Evolutionary conservation across 2,888 invertebrate genomes (phyloP), one percentile per base, ranked within the genome.

Genomic region (Notodonta ziczac): DNA sequence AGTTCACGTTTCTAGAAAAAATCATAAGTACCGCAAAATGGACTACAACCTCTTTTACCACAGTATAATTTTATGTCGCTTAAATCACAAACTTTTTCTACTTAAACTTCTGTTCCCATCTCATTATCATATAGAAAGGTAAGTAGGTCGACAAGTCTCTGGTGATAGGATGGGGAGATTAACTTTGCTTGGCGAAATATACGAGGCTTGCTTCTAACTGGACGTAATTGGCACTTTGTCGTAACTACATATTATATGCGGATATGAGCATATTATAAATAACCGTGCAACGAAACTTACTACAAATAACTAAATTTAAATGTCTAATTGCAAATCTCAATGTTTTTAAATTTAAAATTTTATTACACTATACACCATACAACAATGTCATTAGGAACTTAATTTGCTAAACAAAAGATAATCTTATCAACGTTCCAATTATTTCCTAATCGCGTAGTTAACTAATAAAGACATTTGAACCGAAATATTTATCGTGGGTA

Each of bases 181-280:
- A 81, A 82, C 77, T 82, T 81, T 78, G 76, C 82, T 82, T 76
- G 67, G 69, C 73, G 67, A 78, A 77, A 78, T 78, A 72, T 76
- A 77, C 74, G 69, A 72, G 70, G 61, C 65, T 80, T 65, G 67
- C 60, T 46, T 56, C 71, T 71, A 75, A 74, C 71, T 60, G 61
- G 73, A 71, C 73, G 67, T 67, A 66, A 69, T 67, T 63, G 57
- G 59, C 69, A 66, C 60, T 73, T 69, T 66, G 67, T 65, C 66
- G 67, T 66, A 63, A 69, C 65, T 65, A 58, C 48, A 35, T 35
- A 35, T 35, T 7, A 35, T 35, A 35, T 42, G 42, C 42, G 42
- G 10, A 4, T 10, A 4, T 10, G 42, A 10, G 42, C 42, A 35
- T 35, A 4, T 35, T 7, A 42, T 42, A 42, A 42, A 42, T 8